Evolutionary conservation across 37 sponge, comb jelly and placozoan species (phyloP).

Genomic region (Aphrocallistes beatrix): DNA sequence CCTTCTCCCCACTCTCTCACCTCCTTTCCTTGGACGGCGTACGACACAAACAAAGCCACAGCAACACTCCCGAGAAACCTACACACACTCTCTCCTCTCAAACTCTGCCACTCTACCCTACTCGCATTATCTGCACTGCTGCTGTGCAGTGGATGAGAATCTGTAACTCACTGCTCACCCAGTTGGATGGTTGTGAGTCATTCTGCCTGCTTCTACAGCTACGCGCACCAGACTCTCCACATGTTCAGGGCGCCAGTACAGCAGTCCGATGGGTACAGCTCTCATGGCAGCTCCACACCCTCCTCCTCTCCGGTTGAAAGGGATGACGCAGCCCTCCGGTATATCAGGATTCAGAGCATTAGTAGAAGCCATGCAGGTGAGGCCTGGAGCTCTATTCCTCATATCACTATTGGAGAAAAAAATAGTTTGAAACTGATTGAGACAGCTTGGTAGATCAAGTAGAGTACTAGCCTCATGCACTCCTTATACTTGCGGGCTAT

Average conservation of each 20-base stretch:
- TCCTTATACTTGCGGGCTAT: constrained; percentile 30
- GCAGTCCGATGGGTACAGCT: constrained; percentile 34
- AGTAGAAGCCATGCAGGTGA: not conserved
- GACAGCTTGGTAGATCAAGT: no score
- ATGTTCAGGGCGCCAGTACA: constrained; percentile 29
- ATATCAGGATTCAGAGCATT: constrained; percentile 27
- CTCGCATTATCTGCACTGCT: no score
- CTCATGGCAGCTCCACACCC: constrained; percentile 45
- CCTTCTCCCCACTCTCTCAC: constrained; percentile 19
- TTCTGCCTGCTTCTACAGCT: constrained; percentile 34
- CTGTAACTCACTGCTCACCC: constrained; percentile 8
- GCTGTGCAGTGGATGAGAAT: no score
- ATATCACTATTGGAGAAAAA: no score
- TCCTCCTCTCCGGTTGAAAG: constrained; percentile 27
- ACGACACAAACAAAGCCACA: constrained; percentile 36
- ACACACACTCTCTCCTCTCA: not conserved
- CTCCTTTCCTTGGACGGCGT: constrained; percentile 4
- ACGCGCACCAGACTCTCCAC: constrained; percentile 26
- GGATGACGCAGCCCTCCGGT: constrained; percentile 29
- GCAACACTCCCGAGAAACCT: constrained; percentile 35
- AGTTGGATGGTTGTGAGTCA: constrained; percentile 49
- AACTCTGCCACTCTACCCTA: no score
- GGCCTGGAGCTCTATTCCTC: constrained; percentile 29
- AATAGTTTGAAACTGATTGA: no score
- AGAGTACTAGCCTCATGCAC: constrained; percentile 27